Evolutionary conservation across 2,113 vertebrate genomes (phyloP).

Genomic region (Acrocephalus kingi): DNA sequence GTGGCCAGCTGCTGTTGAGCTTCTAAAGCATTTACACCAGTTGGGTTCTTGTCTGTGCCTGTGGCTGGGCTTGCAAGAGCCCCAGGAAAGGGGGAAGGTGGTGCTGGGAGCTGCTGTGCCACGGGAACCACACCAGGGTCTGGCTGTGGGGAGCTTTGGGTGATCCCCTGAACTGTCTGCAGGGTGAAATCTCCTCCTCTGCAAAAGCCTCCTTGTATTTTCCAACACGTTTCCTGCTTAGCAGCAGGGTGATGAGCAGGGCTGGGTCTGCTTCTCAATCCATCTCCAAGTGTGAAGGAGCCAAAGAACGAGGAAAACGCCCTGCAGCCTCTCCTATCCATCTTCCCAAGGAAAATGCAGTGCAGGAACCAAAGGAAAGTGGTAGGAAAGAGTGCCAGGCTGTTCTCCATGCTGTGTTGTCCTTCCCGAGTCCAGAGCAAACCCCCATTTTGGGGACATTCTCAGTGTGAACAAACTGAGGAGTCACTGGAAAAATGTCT

Average conservation of each 20-base stretch:
- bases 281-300: not conserved
- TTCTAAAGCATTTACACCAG: not conserved
- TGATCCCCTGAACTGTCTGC: not conserved
- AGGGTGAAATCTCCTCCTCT: not conserved
- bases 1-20: not conserved
- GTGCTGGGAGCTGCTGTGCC: not conserved
- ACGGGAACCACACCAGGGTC: fast-evolving
- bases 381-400: not conserved
- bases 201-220: not conserved
- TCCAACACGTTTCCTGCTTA: not conserved
- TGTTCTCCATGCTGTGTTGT: not conserved
- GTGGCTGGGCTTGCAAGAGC: not conserved
- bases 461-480: not conserved
- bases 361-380: not conserved
- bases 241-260: not conserved
- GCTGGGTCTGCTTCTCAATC: not conserved
- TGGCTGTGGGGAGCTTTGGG: not conserved
- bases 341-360: not conserved
- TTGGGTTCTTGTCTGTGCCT: not conserved
- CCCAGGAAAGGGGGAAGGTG: not conserved
- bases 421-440: not conserved
- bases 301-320: not conserved
- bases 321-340: not conserved
- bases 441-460: not conserved
- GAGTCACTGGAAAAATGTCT: not conserved